Base-by-base conservation (phyloP, 2,888 invertebrate genomes). In the Coremacera marginata region DNA sequence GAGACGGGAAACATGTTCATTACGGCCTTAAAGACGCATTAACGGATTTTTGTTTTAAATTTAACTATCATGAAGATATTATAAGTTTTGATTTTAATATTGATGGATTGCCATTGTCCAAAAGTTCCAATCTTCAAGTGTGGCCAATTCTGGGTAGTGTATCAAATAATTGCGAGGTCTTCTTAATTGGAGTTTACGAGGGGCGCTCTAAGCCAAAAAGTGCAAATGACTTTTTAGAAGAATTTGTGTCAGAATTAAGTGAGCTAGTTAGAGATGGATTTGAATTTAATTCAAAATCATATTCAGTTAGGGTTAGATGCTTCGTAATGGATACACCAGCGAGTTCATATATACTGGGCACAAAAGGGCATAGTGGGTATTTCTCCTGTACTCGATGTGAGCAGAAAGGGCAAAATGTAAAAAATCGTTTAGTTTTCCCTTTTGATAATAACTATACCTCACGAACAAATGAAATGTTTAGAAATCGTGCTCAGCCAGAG, bases 51-150 rank as follows among this genome's bases (percentile, higher is more conserved):
- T 75, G 77, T 49, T n/a, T 19, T 9, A 16, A n/a, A 44, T 68
- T 22, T 44, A 25, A 79, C 7, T 63, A 68, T 65, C 14, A 68
- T 14, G 25, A 5, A 14, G 5, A 60, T 16, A 73, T 8, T 63
- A 67, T 77, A 65, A 71, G 31, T 19, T 25, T 75, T 14, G 67
- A 78, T 27, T 37, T 77, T 25, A 77, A 77, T 76, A 70, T 77
- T 72, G 79, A 77, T 76, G 76, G 78, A 14, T 65, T 78, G 19
- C 78, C 76, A 14, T 65, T 79, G 34, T 68, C 49, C 19, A 77
- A 77, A 75, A 76, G 75, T 31, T 79, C 79, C 44, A 70, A 31
- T 31, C 31, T 31, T 31, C 31, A 31, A 31, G 65, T 77, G 7
- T 77, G 79, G 77, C 74, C 76, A 25, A 79, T 79, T 34, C 22